Evolutionary conservation across 2,113 vertebrate species (phyloP).

Genomic region (Ochotona princeps): DNA sequence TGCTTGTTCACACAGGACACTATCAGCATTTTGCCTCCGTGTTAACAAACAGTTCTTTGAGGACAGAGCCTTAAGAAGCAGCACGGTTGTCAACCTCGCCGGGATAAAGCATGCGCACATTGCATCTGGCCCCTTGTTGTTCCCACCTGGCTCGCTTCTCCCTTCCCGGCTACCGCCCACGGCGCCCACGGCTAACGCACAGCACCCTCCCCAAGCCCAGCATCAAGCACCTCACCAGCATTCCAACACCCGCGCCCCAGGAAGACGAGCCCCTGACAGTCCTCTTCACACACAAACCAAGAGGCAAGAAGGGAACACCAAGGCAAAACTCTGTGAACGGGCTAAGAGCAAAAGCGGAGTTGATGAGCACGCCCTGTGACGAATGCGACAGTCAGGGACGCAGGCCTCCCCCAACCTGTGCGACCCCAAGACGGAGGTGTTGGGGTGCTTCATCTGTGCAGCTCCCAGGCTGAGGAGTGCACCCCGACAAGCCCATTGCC

Average conservation of each 20-base stretch:
- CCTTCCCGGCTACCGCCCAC: not conserved
- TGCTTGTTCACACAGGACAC: not conserved
- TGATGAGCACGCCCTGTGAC: not conserved
- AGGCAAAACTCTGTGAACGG: not conserved
- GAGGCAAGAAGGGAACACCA: not conserved
- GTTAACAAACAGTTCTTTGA: conserved; percentile 13
- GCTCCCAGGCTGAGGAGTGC: not conserved
- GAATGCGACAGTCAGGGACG: not conserved
- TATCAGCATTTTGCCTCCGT: not conserved
- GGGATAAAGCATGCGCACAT: not conserved
- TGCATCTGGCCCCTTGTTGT: not conserved
- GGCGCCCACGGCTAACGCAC: not conserved
- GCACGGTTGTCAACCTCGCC: not conserved
- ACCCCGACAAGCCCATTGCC: not conserved
- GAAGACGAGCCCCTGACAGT: not conserved
- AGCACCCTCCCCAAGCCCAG: not conserved
- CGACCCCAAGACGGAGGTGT: not conserved
- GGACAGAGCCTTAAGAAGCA: conserved; percentile 1
- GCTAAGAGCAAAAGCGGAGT: not conserved
- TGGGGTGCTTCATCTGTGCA: not conserved
- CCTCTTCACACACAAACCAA: not conserved
- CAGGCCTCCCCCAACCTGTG: too few species aligned
- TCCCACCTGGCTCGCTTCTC: not conserved
- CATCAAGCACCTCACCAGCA: not conserved
- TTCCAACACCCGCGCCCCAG: not conserved